Conservation (phyloP, 2,113 vertebrate species). For the Dryoscopus gambensis region DNA sequence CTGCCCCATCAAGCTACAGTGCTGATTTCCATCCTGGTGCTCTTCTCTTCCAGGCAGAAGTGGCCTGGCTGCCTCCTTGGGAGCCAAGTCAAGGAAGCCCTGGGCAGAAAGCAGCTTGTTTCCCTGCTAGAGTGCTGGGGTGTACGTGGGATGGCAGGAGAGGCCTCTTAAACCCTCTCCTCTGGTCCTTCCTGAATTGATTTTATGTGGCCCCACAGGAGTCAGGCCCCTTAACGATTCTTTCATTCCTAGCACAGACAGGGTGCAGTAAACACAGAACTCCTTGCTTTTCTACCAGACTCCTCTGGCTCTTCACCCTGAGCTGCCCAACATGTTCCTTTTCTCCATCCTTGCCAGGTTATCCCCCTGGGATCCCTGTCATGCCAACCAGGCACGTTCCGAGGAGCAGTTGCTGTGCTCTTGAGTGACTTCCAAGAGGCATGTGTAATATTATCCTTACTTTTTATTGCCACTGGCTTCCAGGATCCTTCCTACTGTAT, state of each 20-base stretch:
- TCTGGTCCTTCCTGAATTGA: neutral
- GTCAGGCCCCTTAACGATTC: neutral
- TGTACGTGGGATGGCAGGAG: neutral
- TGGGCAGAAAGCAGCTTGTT: neutral
- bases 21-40: neutral
- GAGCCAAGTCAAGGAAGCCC: neutral
- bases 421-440: neutral
- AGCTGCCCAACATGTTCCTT: neutral
- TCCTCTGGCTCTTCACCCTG: neutral
- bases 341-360: neutral
- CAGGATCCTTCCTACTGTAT: neutral
- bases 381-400: accelerated
- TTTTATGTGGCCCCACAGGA: neutral
- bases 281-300: neutral
- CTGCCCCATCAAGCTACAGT: neutral
- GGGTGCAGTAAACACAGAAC: neutral
- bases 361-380: neutral
- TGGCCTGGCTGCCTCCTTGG: neutral
- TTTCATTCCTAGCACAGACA: neutral
- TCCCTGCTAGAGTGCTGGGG: neutral
- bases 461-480: neutral
- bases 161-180: neutral
- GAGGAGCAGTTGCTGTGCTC: neutral
- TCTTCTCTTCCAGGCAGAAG: neutral
- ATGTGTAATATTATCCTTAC: neutral